These are phyloP conservation scores for Solen grandis DNA, from an alignment of 1,140 invertebrate genomes.

Conservation along the genomic window DNA sequence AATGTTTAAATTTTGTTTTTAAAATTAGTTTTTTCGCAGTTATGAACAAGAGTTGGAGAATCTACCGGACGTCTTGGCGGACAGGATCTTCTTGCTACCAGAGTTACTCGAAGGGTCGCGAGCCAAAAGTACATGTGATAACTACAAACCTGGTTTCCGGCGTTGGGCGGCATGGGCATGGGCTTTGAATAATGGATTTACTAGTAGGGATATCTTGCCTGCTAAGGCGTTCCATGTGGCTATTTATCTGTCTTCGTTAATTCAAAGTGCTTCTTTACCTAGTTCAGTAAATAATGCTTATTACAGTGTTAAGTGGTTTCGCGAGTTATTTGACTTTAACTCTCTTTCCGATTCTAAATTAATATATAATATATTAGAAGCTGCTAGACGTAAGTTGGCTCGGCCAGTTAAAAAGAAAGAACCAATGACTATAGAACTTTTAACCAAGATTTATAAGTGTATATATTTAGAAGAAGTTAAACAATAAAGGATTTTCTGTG, in stretches of 20 bases:
- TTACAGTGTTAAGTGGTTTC: slow-evolving; percentile 46
- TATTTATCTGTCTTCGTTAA: slow-evolving; percentile 34
- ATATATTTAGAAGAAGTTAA: slow-evolving; percentile 10
- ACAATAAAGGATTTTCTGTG: slow-evolving; percentile 39
- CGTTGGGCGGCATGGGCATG: no score
- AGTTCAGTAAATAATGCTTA: slow-evolving; percentile 17
- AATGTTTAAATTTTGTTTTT: background rate
- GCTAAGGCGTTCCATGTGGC: slow-evolving; percentile 30
- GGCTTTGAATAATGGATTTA: no score
- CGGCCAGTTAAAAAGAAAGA: slow-evolving; percentile 27
- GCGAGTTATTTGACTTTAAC: background rate
- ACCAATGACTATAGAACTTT: slow-evolving; percentile 20
- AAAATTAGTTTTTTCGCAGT: slow-evolving; percentile 18
- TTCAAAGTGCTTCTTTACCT: background rate
- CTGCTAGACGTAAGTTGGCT: slow-evolving; percentile 4
- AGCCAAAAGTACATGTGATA: background rate
- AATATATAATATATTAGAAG: slow-evolving; percentile 40
- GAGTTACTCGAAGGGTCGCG: background rate
- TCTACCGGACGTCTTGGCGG: slow-evolving; percentile 21
- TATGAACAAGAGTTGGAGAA: slow-evolving; percentile 9
- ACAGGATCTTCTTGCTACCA: background rate
- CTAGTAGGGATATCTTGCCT: slow-evolving; percentile 32
- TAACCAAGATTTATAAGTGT: slow-evolving; percentile 3
- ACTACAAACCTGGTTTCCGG: slow-evolving; percentile 15
- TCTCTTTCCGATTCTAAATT: slow-evolving; percentile 33